phyloP scores from a whole-genome alignment of 2,888 invertebrate species.

The Cephus pulcher region DNA sequence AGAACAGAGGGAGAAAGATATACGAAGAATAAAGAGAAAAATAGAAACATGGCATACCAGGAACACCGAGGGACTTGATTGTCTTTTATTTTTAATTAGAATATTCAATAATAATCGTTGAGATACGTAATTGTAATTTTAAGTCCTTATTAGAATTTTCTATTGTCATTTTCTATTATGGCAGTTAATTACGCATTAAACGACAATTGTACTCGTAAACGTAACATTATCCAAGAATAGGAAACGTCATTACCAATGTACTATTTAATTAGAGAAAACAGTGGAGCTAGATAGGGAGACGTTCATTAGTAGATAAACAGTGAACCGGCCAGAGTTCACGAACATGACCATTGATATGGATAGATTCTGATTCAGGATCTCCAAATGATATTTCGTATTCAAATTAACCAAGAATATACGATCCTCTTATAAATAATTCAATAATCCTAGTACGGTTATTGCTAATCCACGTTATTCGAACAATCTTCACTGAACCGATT shows the following conservation, averaged over 20 bases:
- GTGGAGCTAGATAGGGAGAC: not conserved
- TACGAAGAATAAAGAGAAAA: not conserved
- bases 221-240: not conserved
- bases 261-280: not conserved
- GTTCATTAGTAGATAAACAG: not conserved
- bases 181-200: not conserved
- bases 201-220: not conserved
- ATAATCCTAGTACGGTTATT: not conserved
- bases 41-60: not conserved
- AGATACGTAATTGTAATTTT: not conserved
- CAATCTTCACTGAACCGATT: not conserved
- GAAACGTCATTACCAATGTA: not conserved
- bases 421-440: not conserved
- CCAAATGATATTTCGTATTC: slow-evolving; percentile 2
- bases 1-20: not conserved
- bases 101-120: not conserved
- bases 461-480: not conserved
- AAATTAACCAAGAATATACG: not conserved
- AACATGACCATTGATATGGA: not conserved
- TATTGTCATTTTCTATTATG: not conserved
- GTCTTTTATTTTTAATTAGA: not conserved
- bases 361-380: not conserved
- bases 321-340: not conserved
- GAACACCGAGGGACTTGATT: not conserved
- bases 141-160: too few species aligned